Evolutionary conservation across 2,797 vertebrate species (phyloP), one percentile per base, ranked within the genome.

Genomic region (Argentina silus): DNA sequence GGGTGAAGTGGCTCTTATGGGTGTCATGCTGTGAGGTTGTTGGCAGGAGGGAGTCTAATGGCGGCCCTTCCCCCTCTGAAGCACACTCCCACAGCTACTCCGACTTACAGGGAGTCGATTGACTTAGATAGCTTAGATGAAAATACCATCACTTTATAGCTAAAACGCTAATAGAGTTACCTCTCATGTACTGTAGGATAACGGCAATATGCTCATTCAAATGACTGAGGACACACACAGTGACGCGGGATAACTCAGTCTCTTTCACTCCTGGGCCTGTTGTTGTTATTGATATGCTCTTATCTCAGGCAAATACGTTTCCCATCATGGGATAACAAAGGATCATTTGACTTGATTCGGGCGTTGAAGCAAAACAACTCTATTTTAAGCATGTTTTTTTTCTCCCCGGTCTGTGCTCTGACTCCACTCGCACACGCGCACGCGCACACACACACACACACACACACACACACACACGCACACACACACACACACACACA

Each of bases 71-170:
- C 14, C 15, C 15, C 15, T 36, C 42, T 27, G 8, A 60, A 56
- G 17, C 55, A 60, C 59, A 61, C 60, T 43, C 15, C 60, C 14
- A 62, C 36, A 62, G 27, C 12, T 62, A 42, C 60, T 62, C 60
- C 36, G 27, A 36, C 27, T 36, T 36, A 36, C 27, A 36, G 27
- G 27, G 27, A 36, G 27, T 36, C 27, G 27, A 36, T 36, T 36
- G 27, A 36, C 27, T 36, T 36, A 36, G 27, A 36, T 36, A 36
- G 27, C 27, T n/a, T n/a, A n/a, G n/a, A 36, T 36, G 27, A 36
- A 36, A 36, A 36, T 36, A 36, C 27, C 27, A 36, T 36, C 27
- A 36, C 4, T 36, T 36, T 36, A 36, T 36, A 2, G 27, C 27
- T 36, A 36, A 2, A 36, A 2, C 27, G 27, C 27, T 36, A 36